Conservation (phyloP, 2,888 invertebrate genomes). For the Drosophila robusta region DNA sequence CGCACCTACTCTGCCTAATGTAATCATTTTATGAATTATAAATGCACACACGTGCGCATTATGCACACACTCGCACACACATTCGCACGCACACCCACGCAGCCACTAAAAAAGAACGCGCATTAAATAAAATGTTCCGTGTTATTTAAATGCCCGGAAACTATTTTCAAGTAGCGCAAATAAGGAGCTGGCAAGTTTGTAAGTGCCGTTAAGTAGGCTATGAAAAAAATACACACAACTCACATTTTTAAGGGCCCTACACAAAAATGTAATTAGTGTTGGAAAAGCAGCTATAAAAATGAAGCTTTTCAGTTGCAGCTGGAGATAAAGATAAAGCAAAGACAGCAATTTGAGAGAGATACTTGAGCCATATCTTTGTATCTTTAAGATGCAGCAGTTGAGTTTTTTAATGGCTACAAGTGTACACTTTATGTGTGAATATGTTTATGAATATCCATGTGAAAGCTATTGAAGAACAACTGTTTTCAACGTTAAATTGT, state of each 20-base stretch:
- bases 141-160: slow-evolving; percentile 68
- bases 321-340: background rate
- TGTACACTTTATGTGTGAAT: background rate
- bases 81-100: slow-evolving; percentile 5
- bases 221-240: slow-evolving; percentile 44
- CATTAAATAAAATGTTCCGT: slow-evolving; percentile 61
- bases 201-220: slow-evolving; percentile 69
- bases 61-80: slow-evolving; percentile 22
- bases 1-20: slow-evolving; percentile 65
- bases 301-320: slow-evolving; percentile 18
- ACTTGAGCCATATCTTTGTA: slow-evolving; percentile 6
- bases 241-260: slow-evolving; percentile 40
- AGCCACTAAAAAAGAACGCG: slow-evolving; percentile 29
- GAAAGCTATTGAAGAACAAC: no score
- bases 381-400: slow-evolving; percentile 8
- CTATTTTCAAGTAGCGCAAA: slow-evolving; percentile 36
- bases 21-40: slow-evolving; percentile 83
- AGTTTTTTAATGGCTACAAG: slow-evolving; percentile 3
- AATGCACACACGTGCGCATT: slow-evolving; percentile 69
- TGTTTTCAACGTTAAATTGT: no score
- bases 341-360: slow-evolving; percentile 16
- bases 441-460: background rate
- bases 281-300: slow-evolving; percentile 21
- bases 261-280: slow-evolving; percentile 64
- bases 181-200: slow-evolving; percentile 56